Percentiles rank a stretch among this genome's conserved stretches.
These are phyloP conservation scores for Coptodon rendalli DNA, from an alignment of 2,113 vertebrate genomes.

Conservation along the genomic window DNA sequence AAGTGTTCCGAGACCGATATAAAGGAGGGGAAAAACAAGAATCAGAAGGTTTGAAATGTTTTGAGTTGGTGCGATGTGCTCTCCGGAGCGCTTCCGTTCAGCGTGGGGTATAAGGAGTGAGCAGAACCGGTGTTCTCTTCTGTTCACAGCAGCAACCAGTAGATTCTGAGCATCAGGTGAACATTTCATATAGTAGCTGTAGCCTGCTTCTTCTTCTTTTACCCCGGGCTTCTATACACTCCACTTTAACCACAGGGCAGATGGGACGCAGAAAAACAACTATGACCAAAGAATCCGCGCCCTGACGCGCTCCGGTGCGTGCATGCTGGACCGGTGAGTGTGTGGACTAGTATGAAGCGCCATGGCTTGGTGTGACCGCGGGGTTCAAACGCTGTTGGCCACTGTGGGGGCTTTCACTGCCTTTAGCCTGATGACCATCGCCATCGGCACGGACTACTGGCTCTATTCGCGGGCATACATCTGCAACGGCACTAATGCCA, in stretches of 20 bases:
- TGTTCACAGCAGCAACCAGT: conserved; percentile 2
- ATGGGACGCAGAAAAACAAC: neutral
- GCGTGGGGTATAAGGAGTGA: conserved; percentile 19
- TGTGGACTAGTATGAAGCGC: conserved; percentile 81
- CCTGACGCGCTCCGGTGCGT: conserved; percentile 37
- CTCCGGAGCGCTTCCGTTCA: neutral
- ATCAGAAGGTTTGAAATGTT: neutral
- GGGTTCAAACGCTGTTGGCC: conserved; percentile 93
- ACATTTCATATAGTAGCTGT: neutral
- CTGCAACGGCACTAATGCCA: conserved; percentile 90
- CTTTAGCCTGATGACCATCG: conserved; percentile 97
- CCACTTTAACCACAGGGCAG: neutral
- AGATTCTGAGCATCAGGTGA: conserved; percentile 40
- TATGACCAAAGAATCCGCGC: conserved; percentile 37
- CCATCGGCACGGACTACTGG: conserved; percentile 98
- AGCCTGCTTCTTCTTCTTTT: neutral
- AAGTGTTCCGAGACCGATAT: conserved; percentile 12
- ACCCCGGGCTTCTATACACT: neutral
- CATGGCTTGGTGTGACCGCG: conserved; percentile 84
- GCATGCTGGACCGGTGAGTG: conserved; percentile 26
- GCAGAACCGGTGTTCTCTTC: conserved; percentile 16
- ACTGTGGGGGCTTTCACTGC: conserved; percentile 93
- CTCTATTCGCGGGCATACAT: conserved; percentile 93
- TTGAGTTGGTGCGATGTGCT: neutral
- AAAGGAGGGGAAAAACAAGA: neutral